These are phyloP conservation scores for Argyrosomus regius DNA, from an alignment of 2,797 vertebrate genomes.

Conservation along the genomic window DNA sequence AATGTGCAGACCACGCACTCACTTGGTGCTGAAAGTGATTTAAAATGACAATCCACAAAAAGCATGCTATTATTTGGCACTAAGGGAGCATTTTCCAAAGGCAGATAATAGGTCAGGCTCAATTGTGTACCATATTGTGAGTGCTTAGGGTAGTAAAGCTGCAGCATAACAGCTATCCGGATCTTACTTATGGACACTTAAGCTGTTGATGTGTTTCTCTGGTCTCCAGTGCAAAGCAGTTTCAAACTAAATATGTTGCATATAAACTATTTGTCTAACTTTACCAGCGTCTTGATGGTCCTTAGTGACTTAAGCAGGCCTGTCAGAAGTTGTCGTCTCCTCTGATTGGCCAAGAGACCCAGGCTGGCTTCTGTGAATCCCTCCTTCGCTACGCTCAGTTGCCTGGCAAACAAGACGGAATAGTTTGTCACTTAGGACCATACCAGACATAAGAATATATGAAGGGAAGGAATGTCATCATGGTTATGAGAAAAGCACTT, in stretches of 20 bases:
- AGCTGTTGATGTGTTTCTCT: neutral
- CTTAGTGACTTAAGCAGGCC: slow-evolving; percentile 96
- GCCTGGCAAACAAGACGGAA: slow-evolving; percentile 79
- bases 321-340: slow-evolving; percentile 93
- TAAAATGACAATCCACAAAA: slow-evolving; percentile 7
- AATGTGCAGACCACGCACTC: neutral
- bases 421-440: neutral
- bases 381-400: slow-evolving; percentile 93
- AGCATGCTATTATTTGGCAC: neutral
- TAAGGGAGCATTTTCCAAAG: neutral
- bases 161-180: neutral
- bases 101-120: neutral
- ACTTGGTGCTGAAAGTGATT: neutral
- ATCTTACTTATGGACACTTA: neutral
- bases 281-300: slow-evolving; percentile 98
- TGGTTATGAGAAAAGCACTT: slow-evolving; percentile 21
- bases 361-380: slow-evolving; percentile 97
- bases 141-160: neutral
- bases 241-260: neutral
- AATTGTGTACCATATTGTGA: neutral
- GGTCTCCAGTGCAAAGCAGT: neutral
- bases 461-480: slow-evolving; percentile 4
- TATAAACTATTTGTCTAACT: neutral
- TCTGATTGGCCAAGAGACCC: slow-evolving; percentile 96
- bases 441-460: slow-evolving; percentile 2